Base-by-base conservation (phyloP, 2,797 vertebrate species). In the Lagodon rhomboides region DNA sequence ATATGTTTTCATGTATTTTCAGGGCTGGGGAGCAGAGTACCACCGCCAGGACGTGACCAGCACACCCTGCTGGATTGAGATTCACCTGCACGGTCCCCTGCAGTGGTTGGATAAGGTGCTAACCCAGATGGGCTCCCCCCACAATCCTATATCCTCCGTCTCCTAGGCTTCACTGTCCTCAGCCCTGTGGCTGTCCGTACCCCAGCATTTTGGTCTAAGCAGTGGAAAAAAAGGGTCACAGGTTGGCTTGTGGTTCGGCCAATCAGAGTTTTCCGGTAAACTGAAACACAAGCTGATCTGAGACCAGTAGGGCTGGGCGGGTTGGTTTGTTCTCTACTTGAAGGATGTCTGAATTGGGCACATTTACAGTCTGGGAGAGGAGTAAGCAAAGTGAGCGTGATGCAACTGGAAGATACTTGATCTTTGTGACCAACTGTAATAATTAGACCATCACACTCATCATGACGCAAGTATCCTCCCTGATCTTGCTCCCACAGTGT, bases 21-120 rank as follows among this genome's bases (percentile, higher is more conserved):
- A 99, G 98, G 98, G 98, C 5, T 99, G 98, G 98, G 98, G 98
- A 91, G 98, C 98, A n/a, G 98, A 99, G 67, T 99, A 99, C 93
- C 98, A 99, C 90, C 98, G 98, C 54, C 98, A 99, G 91, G 98
- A 99, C 86, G 98, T 99, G 68, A 99, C 98, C 3, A 99, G 98
- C 95, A 99, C 98, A 85, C 98, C 98, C 75, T 99, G 98, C 95
- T 99, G 98, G 98, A 99, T 99, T 79, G 98, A 99, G 95, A 98
- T 99, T 83, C 98, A 99, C 80, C 96, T 99, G 91, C 98, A 99
- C 0, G 98, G 98, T 41, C 98, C 98, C 17, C 96, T 99, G 87
- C 98, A 99, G 92, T 99, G 98, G 98, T 91, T 99, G 95, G 98
- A 99, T 96, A 99, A 99, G 95, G 98, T 99, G 87, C 97, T 99